Evolutionary conservation across 2,888 invertebrate genomes (phyloP).

Genomic region (Dryadula phaetusa): DNA sequence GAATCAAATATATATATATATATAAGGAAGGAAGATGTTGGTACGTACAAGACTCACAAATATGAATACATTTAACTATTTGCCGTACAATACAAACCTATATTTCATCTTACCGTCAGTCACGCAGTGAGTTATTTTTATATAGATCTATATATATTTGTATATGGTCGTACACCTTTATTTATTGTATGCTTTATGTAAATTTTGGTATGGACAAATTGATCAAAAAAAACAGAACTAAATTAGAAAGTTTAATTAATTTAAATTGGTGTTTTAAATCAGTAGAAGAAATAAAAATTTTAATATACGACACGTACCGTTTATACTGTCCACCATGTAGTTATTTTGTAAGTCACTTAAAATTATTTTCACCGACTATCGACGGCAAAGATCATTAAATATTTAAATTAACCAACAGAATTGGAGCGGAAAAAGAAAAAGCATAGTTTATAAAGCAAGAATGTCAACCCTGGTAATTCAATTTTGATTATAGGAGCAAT

Average conservation of each 20-base stretch:
- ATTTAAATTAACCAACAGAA: conserved; percentile 74
- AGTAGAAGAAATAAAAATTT: conserved; percentile 12
- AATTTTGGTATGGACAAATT: conserved; percentile 6
- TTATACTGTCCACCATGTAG: conserved; percentile 9
- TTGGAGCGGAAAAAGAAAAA: conserved; percentile 82
- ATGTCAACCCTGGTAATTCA: conserved; percentile 83
- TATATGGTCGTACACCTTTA: background rate
- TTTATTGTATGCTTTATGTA: conserved; percentile 17
- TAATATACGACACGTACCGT: conserved; percentile 9
- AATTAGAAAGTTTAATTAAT: conserved; percentile 22
- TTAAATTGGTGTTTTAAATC: conserved; percentile 19
- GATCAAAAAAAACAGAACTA: background rate
- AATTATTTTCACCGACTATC: conserved; percentile 42
- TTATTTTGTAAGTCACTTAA: conserved; percentile 41
- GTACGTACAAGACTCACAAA: too few relatives aligned
- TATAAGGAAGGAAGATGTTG: too few relatives aligned
- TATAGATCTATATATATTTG: too few relatives aligned
- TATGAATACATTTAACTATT: too few relatives aligned
- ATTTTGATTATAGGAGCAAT: conserved; percentile 84
- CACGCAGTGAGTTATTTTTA: too few relatives aligned
- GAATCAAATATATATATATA: too few relatives aligned
- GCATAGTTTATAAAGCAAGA: conserved; percentile 71
- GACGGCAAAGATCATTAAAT: conserved; percentile 65
- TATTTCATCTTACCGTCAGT: too few relatives aligned
- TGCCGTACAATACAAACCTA: too few relatives aligned